Conservation (phyloP, 2,113 vertebrate genomes). For the Neomonachus schauinslandi region DNA sequence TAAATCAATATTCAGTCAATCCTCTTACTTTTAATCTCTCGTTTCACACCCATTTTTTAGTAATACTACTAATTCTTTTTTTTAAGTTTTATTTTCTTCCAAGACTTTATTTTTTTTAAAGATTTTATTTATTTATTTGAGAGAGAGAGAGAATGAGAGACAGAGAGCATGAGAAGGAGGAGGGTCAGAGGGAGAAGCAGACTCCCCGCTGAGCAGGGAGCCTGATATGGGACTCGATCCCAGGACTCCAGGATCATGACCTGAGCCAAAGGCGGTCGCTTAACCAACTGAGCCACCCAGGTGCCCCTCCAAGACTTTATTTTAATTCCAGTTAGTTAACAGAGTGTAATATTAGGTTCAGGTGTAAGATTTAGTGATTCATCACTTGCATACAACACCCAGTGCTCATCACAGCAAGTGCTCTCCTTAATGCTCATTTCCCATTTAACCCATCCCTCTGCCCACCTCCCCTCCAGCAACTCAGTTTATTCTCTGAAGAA, state of each 20-base stretch:
- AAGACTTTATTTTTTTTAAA: not conserved
- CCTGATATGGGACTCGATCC: too few relatives aligned
- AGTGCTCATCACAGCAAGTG: not conserved
- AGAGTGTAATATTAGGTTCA: not conserved
- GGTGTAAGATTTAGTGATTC: not conserved
- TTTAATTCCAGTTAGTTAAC: not conserved
- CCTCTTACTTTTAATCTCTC: not conserved
- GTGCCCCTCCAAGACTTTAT: not conserved
- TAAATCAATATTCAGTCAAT: not conserved
- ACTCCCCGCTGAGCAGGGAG: too few relatives aligned
- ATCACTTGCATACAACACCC: not conserved
- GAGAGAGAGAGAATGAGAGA: too few relatives aligned
- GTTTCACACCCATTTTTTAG: not conserved
- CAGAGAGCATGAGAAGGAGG: too few relatives aligned
- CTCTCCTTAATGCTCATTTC: not conserved
- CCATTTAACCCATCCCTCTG: not conserved
- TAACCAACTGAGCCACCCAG: too few relatives aligned
- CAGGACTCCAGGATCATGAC: too few relatives aligned
- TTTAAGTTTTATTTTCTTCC: not conserved
- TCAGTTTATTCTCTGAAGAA: not conserved
- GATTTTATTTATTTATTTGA: too few relatives aligned
- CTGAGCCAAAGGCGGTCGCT: too few relatives aligned
- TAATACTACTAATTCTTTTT: not conserved
- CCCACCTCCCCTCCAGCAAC: not conserved
- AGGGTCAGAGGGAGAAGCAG: too few relatives aligned